Evolutionary conservation across 2,113 vertebrate genomes (phyloP), one percentile per base, ranked within the genome.

Genomic region (Ptychochromis oligacanthus): DNA sequence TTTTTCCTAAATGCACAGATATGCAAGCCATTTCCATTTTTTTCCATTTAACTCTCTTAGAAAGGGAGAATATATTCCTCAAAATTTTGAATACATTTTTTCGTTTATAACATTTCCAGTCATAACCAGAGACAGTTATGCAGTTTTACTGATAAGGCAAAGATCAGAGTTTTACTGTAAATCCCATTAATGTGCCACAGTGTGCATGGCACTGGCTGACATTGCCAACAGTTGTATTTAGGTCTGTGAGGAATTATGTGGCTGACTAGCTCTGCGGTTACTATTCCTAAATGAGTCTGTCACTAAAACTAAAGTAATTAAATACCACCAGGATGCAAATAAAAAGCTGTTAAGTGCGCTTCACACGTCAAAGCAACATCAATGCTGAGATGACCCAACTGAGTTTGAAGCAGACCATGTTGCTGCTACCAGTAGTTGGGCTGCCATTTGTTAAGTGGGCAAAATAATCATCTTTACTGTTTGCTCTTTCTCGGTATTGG

Each of bases 161-260:
- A 64, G 36, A 75, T 85, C 22, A 54, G 28, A 46, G 38, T 83
- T 60, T 65, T 34, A 82, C 31, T 79, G 15, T 56, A 49, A 84
- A 85, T 79, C 85, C n/a, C 49, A 85, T 75, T 78, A 89, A 80
- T 78, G 55, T 46, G 26, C 77, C 67, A 76, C 52, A 20, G 40
- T 13, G 65, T 79, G 72, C 17, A 22, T 2, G 61, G 5, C 52
- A 38, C 18, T 40, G 20, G 56, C 11, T 67, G 38, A 67, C 12
- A 34, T 70, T 3, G 56, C 36, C 7, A 46, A n/a, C 34, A 57
- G 46, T 18, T 65, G 10, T 31, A 55, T 46, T 72, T 13, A 52
- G 43, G 65, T 28, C 55, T 52, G 26, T 74, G n/a, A 43, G 59
- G 61, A 81, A 40, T 65, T 12, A 54, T 18, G 26, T 56, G 65